phyloP scores from a whole-genome alignment of 2,888 invertebrate species.

The Barypeithes pellucidus region DNA sequence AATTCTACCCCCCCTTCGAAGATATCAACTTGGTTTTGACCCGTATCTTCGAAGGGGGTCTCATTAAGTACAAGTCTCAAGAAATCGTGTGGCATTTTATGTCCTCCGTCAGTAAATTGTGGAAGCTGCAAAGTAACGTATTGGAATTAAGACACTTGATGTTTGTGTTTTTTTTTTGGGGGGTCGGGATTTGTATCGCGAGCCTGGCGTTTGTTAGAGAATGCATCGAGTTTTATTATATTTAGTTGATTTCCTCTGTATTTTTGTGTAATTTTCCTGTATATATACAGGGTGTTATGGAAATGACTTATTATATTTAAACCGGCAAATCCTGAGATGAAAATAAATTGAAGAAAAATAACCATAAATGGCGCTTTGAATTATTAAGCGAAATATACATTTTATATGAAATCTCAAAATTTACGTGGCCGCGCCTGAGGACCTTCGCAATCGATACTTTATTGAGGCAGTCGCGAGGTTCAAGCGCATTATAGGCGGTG shows the following conservation, averaged over 20 bases:
- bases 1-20: constrained; percentile 18
- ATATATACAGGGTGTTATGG: too few species aligned
- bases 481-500: too few species aligned
- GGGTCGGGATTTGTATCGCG: not conserved
- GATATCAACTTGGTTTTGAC: constrained; percentile 4
- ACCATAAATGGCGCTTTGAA: too few species aligned
- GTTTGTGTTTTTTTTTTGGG: not conserved
- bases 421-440: too few species aligned
- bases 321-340: too few species aligned
- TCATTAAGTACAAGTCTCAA: not conserved
- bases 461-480: too few species aligned
- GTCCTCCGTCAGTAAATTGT: not conserved
- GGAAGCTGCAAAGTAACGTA: not conserved
- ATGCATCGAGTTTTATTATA: not conserved
- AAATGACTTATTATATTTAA: too few species aligned
- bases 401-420: too few species aligned
- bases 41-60: constrained; percentile 12
- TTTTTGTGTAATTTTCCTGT: too few species aligned
- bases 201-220: not conserved
- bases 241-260: not conserved
- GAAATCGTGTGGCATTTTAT: not conserved
- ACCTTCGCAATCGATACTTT: too few species aligned
- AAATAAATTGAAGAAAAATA: too few species aligned
- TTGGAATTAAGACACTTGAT: not conserved
- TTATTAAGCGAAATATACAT: too few species aligned